phyloP scores from a whole-genome alignment of 2,888 invertebrate species.

The Trissolcus japonicus region DNA sequence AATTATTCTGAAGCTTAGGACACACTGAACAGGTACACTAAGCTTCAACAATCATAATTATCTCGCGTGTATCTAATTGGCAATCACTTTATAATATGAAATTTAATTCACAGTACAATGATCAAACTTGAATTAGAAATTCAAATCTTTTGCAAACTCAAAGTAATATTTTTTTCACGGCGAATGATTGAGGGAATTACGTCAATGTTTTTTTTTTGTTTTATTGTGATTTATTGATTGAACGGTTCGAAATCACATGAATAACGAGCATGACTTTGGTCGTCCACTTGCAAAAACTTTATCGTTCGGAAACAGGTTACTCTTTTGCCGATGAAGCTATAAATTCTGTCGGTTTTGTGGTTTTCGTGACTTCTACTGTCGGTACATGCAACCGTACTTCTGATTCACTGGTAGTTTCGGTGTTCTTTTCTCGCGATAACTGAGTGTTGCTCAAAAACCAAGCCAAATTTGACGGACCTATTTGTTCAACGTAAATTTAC shows the following conservation, averaged over 20 bases:
- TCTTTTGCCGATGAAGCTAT: slow-evolving; percentile 59
- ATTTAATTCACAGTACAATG: slow-evolving; percentile 14
- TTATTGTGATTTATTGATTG: no score
- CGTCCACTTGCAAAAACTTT: slow-evolving; percentile 45
- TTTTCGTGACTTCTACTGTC: slow-evolving; percentile 44
- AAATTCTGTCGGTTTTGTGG: slow-evolving; percentile 59
- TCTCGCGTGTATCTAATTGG: slow-evolving; percentile 29
- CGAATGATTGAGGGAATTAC: no score
- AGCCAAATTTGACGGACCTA: no score
- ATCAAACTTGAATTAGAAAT: not conserved
- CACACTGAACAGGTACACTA: slow-evolving; percentile 29
- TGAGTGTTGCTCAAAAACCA: no score
- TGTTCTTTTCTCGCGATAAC: slow-evolving; percentile 12
- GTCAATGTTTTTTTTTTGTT: no score
- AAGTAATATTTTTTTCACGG: no score
- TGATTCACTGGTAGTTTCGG: slow-evolving; percentile 21
- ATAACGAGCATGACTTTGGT: no score
- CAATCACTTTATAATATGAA: slow-evolving; percentile 21
- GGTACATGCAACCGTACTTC: slow-evolving; percentile 37
- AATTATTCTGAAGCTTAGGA: slow-evolving; percentile 46
- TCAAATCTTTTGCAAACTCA: no score
- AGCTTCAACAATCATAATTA: slow-evolving; percentile 37
- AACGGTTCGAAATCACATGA: no score
- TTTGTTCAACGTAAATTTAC: no score
- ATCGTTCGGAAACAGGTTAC: slow-evolving; percentile 62